Percentiles rank a stretch among this genome's conserved stretches.
phyloP scores from a whole-genome alignment of 2,888 invertebrate genomes.

The Lamproptera curius region DNA sequence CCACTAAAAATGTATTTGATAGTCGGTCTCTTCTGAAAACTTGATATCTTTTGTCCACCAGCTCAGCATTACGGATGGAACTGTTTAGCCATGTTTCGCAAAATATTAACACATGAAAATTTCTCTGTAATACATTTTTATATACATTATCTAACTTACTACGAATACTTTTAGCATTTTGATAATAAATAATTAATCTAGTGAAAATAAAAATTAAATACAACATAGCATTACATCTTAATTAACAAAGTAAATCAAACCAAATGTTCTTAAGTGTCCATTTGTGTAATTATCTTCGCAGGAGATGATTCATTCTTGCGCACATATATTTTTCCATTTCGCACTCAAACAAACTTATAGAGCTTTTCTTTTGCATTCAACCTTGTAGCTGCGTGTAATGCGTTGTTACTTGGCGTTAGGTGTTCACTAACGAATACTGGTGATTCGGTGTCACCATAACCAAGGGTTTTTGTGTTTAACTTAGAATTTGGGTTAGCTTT shows the following conservation, averaged over 20 bases:
- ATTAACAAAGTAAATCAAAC: too few species aligned
- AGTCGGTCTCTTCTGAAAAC: neutral
- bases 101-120: neutral
- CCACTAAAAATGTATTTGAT: neutral
- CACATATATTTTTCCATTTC: neutral
- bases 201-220: too few species aligned
- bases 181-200: too few species aligned
- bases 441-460: neutral
- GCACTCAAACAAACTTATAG: neutral
- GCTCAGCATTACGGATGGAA: neutral
- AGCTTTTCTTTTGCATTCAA: neutral
- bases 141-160: neutral
- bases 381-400: neutral
- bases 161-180: too few species aligned
- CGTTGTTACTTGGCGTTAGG: neutral
- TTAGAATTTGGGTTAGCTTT: neutral
- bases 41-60: neutral
- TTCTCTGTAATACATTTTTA: neutral
- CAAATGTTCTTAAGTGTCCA: too few species aligned
- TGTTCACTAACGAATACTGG: neutral
- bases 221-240: too few species aligned
- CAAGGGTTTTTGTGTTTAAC: neutral
- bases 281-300: too few species aligned
- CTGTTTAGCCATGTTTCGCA: too few species aligned
- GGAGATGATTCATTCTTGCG: too few species aligned